Evolutionary conservation across 2,888 invertebrate species (phyloP), one percentile per base, ranked within the genome.

Genomic region (Acrobasis suavella): DNA sequence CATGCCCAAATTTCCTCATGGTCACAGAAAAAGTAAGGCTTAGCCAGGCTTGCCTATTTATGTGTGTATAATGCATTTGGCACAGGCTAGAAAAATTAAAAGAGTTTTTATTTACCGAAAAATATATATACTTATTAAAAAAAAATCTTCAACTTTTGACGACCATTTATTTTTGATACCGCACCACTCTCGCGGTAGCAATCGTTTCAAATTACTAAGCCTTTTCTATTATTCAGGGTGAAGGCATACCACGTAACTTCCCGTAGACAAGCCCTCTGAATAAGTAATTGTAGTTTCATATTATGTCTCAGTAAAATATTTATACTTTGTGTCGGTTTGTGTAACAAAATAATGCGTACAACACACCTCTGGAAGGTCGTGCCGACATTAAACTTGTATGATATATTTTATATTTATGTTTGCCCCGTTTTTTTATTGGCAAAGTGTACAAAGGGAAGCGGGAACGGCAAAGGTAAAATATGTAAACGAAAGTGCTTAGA

Each of bases 101-200:
- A n/a, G n/a, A 32, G 0, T 32, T 32, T 32, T 32, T 8, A 32
- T 32, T 32, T 32, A 8, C 32, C 32, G 8, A 32, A 32, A 22
- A n/a, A n/a, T n/a, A n/a, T n/a, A n/a, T n/a, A n/a, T n/a, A n/a
- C n/a, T n/a, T n/a, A n/a, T 56, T 56, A 39, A 42, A 56, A 39
- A 56, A 56, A 8, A 86, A 61, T 75, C 70, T 69, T 73, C 69
- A 80, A 86, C 82, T 86, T 82, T 82, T 32, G 79, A 78, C 75
- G 77, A 81, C 78, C 78, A 83, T 87, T 82, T 84, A 83, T 85
- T 86, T 86, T 86, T 83, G 84, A 85, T 81, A 77, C 78, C 77
- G 77, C 80, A 76, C 74, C 73, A 77, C 75, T 78, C 76, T 74
- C 66, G 32, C 60, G 9, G 59, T 50, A 37, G 55, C 60, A 50